Percentiles rank a stretch among this genome's conserved stretches.
Conservation (phyloP, 2,888 invertebrate genomes). For the Aphidoletes aphidimyza region DNA sequence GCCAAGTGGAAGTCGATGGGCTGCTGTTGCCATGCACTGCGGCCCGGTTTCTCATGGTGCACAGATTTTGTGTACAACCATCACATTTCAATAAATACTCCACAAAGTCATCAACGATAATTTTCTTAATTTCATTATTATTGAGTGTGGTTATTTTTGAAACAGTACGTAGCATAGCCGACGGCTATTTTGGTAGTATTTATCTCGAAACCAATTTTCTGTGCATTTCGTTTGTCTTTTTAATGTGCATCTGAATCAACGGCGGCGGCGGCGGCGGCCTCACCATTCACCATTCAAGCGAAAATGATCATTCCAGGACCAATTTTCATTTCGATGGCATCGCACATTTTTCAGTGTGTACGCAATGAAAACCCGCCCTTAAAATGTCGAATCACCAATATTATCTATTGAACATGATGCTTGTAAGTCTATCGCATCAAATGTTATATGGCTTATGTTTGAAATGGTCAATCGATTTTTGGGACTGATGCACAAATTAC, state of each 20-base stretch:
- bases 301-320: slow-evolving; percentile 14
- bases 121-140: slow-evolving; percentile 51
- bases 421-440: neutral
- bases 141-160: slow-evolving; percentile 24
- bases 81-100: slow-evolving; percentile 1
- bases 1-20: neutral
- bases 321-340: no score
- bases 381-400: neutral
- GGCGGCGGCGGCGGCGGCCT: no score
- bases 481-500: slow-evolving; percentile 22
- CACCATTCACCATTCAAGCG: neutral
- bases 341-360: no score
- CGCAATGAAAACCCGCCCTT: neutral
- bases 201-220: slow-evolving; percentile 37
- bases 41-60: slow-evolving; percentile 18
- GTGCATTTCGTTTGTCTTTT: slow-evolving; percentile 47
- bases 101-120: slow-evolving; percentile 14
- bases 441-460: neutral
- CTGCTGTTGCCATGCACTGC: neutral
- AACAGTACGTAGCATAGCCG: slow-evolving; percentile 7
- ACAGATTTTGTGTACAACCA: neutral
- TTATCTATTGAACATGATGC: neutral
- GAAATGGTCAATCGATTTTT: neutral
- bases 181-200: slow-evolving; percentile 28
- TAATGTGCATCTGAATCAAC: neutral